Percentiles rank a stretch among this genome's conserved stretches.
These are phyloP conservation scores for Graptemys geographica DNA, from an alignment of 2,797 vertebrate genomes.

Conservation along the genomic window DNA sequence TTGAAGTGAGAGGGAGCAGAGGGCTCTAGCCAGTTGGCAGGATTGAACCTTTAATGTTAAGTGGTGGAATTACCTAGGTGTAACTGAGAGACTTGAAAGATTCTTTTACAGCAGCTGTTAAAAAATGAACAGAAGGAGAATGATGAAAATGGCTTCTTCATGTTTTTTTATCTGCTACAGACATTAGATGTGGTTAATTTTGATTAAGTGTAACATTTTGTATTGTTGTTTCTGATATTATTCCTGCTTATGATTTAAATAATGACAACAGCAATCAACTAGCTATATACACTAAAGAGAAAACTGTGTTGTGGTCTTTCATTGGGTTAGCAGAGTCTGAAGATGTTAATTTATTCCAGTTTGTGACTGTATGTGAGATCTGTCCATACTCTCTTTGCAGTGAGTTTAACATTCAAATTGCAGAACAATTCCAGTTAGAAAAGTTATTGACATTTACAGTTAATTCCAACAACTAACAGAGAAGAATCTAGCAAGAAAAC, in stretches of 20 bases:
- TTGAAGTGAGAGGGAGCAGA: background rate
- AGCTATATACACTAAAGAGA: background rate
- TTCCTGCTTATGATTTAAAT: constrained; percentile 38
- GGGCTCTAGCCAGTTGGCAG: background rate
- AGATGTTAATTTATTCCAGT: constrained; percentile 28
- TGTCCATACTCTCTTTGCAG: background rate
- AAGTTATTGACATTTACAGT: constrained; percentile 33
- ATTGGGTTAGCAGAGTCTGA: constrained; percentile 18
- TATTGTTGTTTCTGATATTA: background rate
- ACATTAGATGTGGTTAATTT: background rate
- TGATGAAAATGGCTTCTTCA: background rate
- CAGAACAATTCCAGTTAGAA: constrained; percentile 24
- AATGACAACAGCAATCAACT: constrained; percentile 36
- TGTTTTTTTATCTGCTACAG: constrained; percentile 10
- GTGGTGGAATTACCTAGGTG: background rate
- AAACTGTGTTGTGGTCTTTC: constrained; percentile 10
- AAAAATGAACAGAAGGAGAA: background rate
- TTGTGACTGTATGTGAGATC: background rate
- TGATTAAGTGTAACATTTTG: background rate
- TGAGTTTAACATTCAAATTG: constrained; percentile 31
- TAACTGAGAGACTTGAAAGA: background rate
- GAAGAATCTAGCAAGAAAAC: constrained; percentile 46
- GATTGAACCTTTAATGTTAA: background rate
- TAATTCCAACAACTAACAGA: constrained; percentile 44
- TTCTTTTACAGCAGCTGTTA: background rate